Evolutionary conservation across 2,113 vertebrate genomes (phyloP), one percentile per base, ranked within the genome.

Genomic region (Oostethus manadensis): DNA sequence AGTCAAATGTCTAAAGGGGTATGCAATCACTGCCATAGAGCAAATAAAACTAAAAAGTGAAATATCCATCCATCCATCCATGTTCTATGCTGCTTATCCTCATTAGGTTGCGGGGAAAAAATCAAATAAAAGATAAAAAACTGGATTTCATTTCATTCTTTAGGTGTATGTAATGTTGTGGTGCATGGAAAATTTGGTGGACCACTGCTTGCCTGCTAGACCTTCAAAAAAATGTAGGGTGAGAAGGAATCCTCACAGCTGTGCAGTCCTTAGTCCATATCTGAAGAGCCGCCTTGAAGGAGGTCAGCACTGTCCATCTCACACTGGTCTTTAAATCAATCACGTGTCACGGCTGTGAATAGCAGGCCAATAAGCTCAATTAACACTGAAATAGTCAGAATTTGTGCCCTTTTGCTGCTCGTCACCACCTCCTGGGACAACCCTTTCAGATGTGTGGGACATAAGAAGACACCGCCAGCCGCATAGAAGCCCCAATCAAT

Each of bases 361-460:
- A 88, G 86, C 82, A 51, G 83, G 53, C 76, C 84, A 86, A 88
- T 87, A 83, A 86, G 82, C 75, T 88, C 87, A 87, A 89, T 90
- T 89, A 89, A 82, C 81, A 78, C 79, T 61, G 76, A 88, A 88
- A 87, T 88, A 76, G 82, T 82, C 71, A 29, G 75, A 85, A 86
- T 88, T 80, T 66, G 23, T 85, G 84, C 75, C 85, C 83, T 83
- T 86, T 80, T 80, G 83, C 69, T 66, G 48, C 66, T 83, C 78
- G 47, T 88, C 88, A 87, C 78, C 86, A 87, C 86, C 80, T 86
- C 67, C 56, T 9, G 70, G 72, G 76, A 51, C 61, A 75, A 75
- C 77, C 77, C 76, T 80, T 77, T 84, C 78, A 77, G 80, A 84
- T 81, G 80, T 81, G 62, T 8, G 67, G 64, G 64, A 83, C 71